A percentile compares a stretch with the other conserved stretches of the same genome.
These are phyloP conservation scores for Podocnemis expansa DNA, from an alignment of 2,113 vertebrate genomes.

Conservation along the genomic window DNA sequence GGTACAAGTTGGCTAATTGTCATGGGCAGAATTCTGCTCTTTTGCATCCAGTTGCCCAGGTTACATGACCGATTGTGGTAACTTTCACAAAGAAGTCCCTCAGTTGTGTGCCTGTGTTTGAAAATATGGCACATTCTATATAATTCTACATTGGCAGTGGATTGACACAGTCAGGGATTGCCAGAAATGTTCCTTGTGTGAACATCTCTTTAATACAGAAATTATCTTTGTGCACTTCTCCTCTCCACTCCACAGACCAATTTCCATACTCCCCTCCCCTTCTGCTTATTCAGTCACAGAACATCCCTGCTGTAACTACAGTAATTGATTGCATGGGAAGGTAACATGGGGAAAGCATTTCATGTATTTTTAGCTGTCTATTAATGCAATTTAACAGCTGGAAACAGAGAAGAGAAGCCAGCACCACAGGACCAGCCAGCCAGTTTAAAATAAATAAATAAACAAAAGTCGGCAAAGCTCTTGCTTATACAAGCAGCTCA, in stretches of 20 bases:
- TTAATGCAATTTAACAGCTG: background rate
- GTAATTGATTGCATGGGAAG: background rate
- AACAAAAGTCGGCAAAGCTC: background rate
- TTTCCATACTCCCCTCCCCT: background rate
- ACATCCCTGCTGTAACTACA: background rate
- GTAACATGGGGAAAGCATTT: background rate
- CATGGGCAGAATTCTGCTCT: background rate
- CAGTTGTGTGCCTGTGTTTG: background rate
- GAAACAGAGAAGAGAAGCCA: background rate
- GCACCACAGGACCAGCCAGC: background rate
- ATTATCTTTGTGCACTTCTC: background rate
- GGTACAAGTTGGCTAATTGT: background rate
- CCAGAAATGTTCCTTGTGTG: background rate
- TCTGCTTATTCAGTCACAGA: accelerated
- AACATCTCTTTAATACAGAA: background rate
- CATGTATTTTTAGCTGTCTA: background rate
- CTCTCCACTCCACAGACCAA: background rate
- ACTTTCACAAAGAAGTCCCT: background rate
- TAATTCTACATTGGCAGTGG: background rate
- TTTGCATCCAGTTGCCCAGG: accelerated
- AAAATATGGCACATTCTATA: accelerated
- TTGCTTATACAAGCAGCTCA: background rate
- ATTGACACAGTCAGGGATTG: background rate
- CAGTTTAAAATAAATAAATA: background rate
- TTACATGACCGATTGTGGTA: background rate